Evolutionary conservation across 2,797 vertebrate species (phyloP).

Genomic region (Macropus fuliginosus): DNA sequence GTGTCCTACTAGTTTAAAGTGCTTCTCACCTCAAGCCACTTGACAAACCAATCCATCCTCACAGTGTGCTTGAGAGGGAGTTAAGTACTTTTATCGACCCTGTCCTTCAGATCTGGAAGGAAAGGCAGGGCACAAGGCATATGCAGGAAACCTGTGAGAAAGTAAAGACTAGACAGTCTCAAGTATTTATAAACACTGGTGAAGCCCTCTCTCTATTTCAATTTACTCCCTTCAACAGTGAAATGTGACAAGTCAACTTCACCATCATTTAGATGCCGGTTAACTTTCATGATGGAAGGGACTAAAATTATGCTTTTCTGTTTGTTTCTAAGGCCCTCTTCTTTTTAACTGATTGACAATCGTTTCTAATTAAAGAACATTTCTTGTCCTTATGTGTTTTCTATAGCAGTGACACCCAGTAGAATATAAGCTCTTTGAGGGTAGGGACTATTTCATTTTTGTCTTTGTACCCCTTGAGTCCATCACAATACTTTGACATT

Average conservation of each 20-base stretch:
- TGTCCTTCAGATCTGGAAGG: neutral
- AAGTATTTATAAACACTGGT: neutral
- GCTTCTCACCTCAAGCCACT: neutral
- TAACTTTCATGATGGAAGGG: neutral
- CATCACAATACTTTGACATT: neutral
- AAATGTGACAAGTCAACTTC: neutral
- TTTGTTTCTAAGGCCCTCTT: neutral
- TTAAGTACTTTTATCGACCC: neutral
- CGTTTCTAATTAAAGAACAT: neutral
- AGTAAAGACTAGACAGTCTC: neutral
- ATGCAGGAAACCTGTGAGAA: neutral
- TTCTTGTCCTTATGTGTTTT: neutral
- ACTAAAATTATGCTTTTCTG: neutral
- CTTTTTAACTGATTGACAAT: neutral
- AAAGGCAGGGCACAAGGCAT: neutral
- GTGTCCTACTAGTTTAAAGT: neutral
- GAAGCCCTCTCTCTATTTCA: neutral
- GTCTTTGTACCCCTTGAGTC: neutral
- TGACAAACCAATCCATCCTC: slow-evolving; percentile 3
- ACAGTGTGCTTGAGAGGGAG: neutral
- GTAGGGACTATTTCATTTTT: neutral
- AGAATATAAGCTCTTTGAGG: neutral
- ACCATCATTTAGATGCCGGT: neutral
- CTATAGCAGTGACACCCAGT: neutral
- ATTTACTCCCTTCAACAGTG: neutral